A percentile compares a stretch with the other conserved stretches of the same genome.
These are phyloP conservation scores for Epinotia ramella DNA, from an alignment of 2,888 invertebrate genomes.

Conservation along the genomic window DNA sequence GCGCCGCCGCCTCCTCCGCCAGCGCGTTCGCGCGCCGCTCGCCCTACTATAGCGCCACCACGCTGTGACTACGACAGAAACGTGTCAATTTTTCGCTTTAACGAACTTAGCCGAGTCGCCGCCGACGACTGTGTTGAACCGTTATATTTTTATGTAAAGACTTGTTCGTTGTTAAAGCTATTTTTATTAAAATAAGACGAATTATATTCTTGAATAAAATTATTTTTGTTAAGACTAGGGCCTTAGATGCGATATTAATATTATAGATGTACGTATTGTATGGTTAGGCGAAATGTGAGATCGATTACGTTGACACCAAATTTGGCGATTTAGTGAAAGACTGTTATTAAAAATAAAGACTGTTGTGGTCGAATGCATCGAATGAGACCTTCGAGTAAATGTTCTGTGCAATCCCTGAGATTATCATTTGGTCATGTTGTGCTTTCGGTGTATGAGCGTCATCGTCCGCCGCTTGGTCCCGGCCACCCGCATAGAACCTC, in stretches of 20 bases:
- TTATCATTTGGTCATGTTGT: conserved; percentile 77
- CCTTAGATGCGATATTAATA: conserved; percentile 75
- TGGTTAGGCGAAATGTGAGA: conserved; percentile 76
- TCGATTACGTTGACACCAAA: conserved; percentile 76
- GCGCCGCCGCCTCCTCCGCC: conserved; percentile 58
- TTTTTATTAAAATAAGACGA: conserved; percentile 80
- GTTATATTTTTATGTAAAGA: conserved; percentile 80
- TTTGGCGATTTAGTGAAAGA: conserved; percentile 74
- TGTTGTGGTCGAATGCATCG: conserved; percentile 81
- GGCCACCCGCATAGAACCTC: conserved; percentile 73
- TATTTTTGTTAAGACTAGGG: conserved; percentile 83
- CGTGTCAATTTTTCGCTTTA: conserved; percentile 84
- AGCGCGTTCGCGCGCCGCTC: conserved; percentile 48
- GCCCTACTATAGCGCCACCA: conserved; percentile 49
- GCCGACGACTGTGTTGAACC: conserved; percentile 73
- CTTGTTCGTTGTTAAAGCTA: conserved; percentile 83
- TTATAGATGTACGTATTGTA: conserved; percentile 77
- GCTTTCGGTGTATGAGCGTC: conserved; percentile 83
- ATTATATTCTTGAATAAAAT: conserved; percentile 81
- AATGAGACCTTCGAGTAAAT: conserved; percentile 72
- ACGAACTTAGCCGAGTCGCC: conserved; percentile 70
- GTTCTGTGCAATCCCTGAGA: conserved; percentile 69
- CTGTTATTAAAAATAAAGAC: conserved; percentile 76
- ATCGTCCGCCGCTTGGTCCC: conserved; percentile 76
- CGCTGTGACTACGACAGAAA: conserved; percentile 47